Conservation (phyloP, 2,113 vertebrate genomes). For the Actenoides hombroni region DNA sequence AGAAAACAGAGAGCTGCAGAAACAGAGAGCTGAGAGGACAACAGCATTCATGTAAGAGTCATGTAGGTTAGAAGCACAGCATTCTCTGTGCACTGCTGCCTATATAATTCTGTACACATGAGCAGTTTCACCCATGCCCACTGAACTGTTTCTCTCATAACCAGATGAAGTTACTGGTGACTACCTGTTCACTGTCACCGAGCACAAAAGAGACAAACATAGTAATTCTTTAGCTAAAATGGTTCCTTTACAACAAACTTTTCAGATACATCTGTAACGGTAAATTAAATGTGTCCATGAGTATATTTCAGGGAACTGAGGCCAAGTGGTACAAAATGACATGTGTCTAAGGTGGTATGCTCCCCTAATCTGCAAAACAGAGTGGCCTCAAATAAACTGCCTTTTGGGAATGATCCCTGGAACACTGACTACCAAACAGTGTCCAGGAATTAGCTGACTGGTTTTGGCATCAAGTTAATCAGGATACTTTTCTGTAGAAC, state of each 20-base stretch:
- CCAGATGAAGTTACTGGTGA: background rate
- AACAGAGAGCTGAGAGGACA: background rate
- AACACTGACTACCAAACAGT: background rate
- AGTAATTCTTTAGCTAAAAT: background rate
- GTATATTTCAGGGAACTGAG: background rate
- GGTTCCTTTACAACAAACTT: background rate
- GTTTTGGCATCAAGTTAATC: conserved; percentile 45
- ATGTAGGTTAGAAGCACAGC: background rate
- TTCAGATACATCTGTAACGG: background rate
- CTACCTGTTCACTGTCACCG: background rate
- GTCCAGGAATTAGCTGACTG: conserved; percentile 63
- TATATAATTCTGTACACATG: background rate
- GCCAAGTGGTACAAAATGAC: conserved; percentile 15
- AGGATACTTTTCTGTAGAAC: conserved; percentile 27
- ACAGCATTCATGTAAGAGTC: background rate
- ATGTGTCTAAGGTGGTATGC: conserved; percentile 6
- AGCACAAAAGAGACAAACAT: background rate
- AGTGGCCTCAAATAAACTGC: conserved; percentile 15
- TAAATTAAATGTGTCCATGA: background rate
- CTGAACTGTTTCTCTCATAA: background rate
- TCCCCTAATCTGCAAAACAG: background rate
- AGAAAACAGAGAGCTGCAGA: background rate
- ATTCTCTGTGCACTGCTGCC: background rate
- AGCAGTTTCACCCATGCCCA: background rate
- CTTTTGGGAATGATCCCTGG: conserved; percentile 41